phyloP scores from a whole-genome alignment of 2,888 invertebrate species.

The Eretmocerus hayati region DNA sequence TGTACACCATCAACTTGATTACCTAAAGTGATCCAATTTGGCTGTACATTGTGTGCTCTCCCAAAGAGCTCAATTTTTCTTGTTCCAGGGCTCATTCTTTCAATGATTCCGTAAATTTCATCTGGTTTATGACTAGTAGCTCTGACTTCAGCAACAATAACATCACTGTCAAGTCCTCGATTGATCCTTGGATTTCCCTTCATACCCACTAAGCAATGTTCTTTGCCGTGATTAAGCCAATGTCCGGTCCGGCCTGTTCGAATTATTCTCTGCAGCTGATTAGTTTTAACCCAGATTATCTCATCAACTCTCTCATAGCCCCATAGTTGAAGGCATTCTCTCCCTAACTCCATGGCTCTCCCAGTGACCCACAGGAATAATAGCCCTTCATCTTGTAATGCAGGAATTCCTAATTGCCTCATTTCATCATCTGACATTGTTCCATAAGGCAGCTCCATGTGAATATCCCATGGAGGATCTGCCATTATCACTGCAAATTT shows the following conservation, averaged over 20 bases:
- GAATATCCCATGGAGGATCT: conserved; percentile 98
- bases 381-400: conserved; percentile 90
- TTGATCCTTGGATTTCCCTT: conserved; percentile 91
- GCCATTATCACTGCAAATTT: conserved; percentile 99
- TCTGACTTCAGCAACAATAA: conserved; percentile 95
- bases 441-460: conserved; percentile 98
- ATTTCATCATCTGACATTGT: conserved; percentile 99
- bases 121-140: conserved; percentile 98
- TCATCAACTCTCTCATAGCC: conserved; percentile 96
- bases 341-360: conserved; percentile 90
- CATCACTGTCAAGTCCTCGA: conserved; percentile 92
- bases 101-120: conserved; percentile 97
- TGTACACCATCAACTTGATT: conserved; percentile 95
- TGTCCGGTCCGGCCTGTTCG: conserved; percentile 95
- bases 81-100: conserved; percentile 91
- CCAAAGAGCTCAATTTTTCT: conserved; percentile 96
- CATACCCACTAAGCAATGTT: conserved; percentile 93
- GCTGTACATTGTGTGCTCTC: conserved; percentile 94
- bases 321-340: conserved; percentile 94
- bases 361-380: conserved; percentile 98
- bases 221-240: conserved; percentile 98
- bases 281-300: conserved; percentile 98
- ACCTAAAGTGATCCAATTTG: conserved; percentile 96
- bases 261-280: conserved; percentile 94
- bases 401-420: conserved; percentile 89